phyloP scores from a whole-genome alignment of 2,797 vertebrate genomes.

The Monodelphis domestica region DNA sequence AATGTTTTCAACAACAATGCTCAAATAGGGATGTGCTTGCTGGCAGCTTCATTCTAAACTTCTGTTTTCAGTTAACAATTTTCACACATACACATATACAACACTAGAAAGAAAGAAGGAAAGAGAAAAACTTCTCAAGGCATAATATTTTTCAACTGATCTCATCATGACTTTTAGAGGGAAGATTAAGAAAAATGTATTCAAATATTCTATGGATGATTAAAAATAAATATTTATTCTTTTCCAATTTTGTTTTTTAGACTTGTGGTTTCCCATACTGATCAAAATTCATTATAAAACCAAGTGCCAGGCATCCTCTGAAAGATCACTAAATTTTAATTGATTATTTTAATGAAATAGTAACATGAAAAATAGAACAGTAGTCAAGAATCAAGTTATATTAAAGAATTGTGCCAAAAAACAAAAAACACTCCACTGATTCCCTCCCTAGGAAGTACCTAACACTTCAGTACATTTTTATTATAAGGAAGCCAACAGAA shows the following conservation, averaged over 20 bases:
- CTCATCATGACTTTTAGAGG: conserved; percentile 59
- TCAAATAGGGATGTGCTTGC: not conserved
- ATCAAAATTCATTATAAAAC: conserved; percentile 64
- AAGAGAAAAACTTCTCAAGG: conserved; percentile 54
- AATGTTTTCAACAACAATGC: not conserved
- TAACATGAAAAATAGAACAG: conserved; percentile 61
- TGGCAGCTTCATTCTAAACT: conserved; percentile 56
- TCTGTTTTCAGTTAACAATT: conserved; percentile 67
- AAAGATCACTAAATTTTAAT: conserved; percentile 67
- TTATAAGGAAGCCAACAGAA: not conserved
- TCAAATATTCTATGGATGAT: conserved; percentile 68
- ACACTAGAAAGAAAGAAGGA: not conserved
- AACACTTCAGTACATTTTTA: not conserved
- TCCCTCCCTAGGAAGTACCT: conserved; percentile 6
- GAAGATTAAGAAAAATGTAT: conserved; percentile 61
- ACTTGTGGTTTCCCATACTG: conserved; percentile 55
- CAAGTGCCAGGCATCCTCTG: conserved; percentile 42
- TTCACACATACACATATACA: not conserved
- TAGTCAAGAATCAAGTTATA: conserved; percentile 43
- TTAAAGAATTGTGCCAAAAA: conserved; percentile 39
- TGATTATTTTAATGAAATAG: conserved; percentile 57
- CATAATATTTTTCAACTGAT: conserved; percentile 68
- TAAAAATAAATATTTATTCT: conserved; percentile 73
- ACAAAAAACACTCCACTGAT: conserved; percentile 3
- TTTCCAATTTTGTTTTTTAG: conserved; percentile 69